These are phyloP conservation scores for Leucosticte australis DNA, from an alignment of 2,113 vertebrate genomes.

Conservation along the genomic window DNA sequence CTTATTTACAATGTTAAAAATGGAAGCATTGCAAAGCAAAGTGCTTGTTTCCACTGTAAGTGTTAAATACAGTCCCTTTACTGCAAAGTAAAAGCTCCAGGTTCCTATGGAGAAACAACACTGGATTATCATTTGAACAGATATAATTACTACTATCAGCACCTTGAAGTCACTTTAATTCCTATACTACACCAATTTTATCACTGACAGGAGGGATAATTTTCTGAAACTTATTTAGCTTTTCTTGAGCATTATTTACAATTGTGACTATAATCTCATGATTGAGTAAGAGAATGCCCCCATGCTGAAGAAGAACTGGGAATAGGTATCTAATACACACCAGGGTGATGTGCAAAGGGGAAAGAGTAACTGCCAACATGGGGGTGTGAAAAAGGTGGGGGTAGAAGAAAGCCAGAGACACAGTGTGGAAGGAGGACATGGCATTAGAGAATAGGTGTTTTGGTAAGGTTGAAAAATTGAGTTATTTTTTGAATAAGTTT, in stretches of 20 bases:
- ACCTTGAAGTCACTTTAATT: conserved; percentile 24
- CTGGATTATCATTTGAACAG: conserved; percentile 28
- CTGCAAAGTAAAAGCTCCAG: background rate
- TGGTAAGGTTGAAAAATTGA: background rate
- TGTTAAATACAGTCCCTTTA: background rate
- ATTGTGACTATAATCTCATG: background rate
- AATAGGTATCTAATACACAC: background rate
- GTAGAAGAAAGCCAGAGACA: background rate
- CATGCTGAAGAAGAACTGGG: background rate
- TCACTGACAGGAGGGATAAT: background rate
- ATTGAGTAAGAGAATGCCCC: background rate
- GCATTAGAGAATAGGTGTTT: background rate
- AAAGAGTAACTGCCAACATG: background rate
- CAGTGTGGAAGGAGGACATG: background rate
- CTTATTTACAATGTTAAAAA: background rate
- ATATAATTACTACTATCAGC: conserved; percentile 36
- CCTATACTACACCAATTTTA: background rate
- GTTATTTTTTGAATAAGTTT: background rate
- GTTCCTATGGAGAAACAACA: background rate
- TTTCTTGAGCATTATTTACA: conserved; percentile 15
- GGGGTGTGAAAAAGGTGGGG: background rate
- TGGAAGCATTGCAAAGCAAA: background rate
- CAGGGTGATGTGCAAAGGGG: background rate
- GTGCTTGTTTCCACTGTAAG: background rate
- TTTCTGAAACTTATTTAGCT: conserved; percentile 20